A percentile compares a stretch with the other conserved stretches of the same genome.
These are phyloP conservation scores for Corythoichthys intestinalis DNA, from an alignment of 2,113 vertebrate genomes.

Conservation along the genomic window DNA sequence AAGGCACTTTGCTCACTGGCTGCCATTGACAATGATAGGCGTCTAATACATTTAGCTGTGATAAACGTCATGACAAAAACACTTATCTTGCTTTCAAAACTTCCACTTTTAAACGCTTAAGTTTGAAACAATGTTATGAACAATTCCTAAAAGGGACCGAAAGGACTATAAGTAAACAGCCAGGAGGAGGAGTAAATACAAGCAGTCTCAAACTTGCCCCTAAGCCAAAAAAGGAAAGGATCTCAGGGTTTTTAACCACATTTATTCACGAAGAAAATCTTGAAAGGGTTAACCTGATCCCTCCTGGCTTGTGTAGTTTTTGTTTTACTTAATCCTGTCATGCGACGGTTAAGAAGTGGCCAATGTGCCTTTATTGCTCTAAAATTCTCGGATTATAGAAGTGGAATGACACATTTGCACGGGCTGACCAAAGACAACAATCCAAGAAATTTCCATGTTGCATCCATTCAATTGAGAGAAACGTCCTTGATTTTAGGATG, in stretches of 20 bases:
- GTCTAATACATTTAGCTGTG: no score
- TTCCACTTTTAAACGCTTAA: no score
- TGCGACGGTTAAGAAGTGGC: constrained; percentile 48
- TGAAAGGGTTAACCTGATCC: constrained; percentile 43
- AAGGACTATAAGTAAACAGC: no score
- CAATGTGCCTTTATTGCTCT: constrained; percentile 42
- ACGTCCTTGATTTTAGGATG: no score
- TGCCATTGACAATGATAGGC: no score
- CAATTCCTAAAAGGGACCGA: background rate
- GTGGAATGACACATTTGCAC: background rate
- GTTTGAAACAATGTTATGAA: no score
- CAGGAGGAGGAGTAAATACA: no score
- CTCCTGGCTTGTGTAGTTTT: constrained; percentile 32
- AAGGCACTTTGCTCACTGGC: no score
- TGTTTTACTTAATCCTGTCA: constrained; percentile 58
- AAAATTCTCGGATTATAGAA: constrained; percentile 27
- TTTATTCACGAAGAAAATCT: constrained; percentile 3
- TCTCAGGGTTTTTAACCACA: background rate
- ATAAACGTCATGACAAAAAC: background rate
- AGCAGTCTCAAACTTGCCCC: background rate
- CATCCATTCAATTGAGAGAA: background rate
- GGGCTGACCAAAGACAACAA: background rate
- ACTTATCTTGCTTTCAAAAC: background rate
- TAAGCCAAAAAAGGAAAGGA: background rate
- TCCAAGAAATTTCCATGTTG: background rate